Evolutionary conservation across 2,113 vertebrate species (phyloP).

Genomic region (Solenodon paradoxus): DNA sequence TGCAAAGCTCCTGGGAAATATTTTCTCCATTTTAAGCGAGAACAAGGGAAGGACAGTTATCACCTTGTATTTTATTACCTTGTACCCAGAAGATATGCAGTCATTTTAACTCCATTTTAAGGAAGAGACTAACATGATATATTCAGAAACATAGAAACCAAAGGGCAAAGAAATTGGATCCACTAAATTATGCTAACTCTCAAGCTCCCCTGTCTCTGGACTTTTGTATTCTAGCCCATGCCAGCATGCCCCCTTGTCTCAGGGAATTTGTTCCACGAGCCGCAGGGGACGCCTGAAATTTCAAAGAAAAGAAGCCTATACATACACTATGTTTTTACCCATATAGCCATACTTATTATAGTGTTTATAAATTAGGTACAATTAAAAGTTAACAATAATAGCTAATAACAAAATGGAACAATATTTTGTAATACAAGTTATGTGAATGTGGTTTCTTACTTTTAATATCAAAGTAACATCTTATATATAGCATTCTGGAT

Average conservation of each 20-base stretch:
- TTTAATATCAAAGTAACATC: too few species aligned
- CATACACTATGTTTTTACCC: neutral
- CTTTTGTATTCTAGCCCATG: neutral
- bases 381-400: neutral
- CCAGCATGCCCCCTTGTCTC: neutral
- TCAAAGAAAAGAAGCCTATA: too few species aligned
- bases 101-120: neutral
- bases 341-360: neutral
- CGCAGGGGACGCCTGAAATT: too few species aligned
- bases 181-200: neutral
- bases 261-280: neutral
- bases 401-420: neutral
- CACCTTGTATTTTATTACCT: too few species aligned
- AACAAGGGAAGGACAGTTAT: neutral
- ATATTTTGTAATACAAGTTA: neutral
- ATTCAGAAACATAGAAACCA: neutral
- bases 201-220: neutral
- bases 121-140: neutral
- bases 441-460: neutral
- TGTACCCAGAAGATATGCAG: neutral
- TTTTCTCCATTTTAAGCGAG: neutral
- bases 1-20: neutral
- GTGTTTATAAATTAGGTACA: neutral
- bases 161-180: neutral
- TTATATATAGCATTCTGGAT: neutral